Evolutionary conservation across 2,888 invertebrate species (phyloP).

Genomic region (Sphecodes monilicornis): DNA sequence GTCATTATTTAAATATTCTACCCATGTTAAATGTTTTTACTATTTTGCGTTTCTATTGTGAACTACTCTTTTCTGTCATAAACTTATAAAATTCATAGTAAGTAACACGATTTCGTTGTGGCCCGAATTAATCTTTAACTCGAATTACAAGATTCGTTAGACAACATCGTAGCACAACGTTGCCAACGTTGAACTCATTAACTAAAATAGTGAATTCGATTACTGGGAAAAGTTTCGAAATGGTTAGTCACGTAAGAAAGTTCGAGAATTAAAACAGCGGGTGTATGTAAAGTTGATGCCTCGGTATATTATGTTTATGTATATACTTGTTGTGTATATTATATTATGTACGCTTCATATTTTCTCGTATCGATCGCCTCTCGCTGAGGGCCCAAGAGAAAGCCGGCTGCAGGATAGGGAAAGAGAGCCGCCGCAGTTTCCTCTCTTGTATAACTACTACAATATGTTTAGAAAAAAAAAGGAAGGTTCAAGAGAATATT

Average conservation of each 20-base stretch:
- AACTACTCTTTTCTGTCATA: no score
- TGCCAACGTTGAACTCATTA: neutral
- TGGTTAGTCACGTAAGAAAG: constrained; percentile 35
- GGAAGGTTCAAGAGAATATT: no score
- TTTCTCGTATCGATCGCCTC: constrained; percentile 56
- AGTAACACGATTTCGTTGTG: no score
- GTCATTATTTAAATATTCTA: no score
- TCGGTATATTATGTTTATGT: neutral
- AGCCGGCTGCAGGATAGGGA: neutral
- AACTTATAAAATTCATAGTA: no score
- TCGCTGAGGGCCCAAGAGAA: constrained; percentile 18
- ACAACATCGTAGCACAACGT: no score
- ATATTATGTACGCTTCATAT: constrained; percentile 29
- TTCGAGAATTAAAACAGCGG: constrained; percentile 42
- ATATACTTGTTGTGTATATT: neutral
- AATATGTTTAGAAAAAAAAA: neutral
- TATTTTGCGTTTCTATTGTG: no score
- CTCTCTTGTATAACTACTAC: neutral
- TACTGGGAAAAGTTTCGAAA: constrained; percentile 46
- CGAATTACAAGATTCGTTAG: no score
- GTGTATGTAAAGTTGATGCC: constrained; percentile 33
- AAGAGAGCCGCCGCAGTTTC: neutral
- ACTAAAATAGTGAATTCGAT: constrained; percentile 47
- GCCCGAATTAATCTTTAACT: no score
- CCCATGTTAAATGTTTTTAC: no score